Evolutionary conservation across 2,113 vertebrate species (phyloP).

Genomic region (Turnix velox): DNA sequence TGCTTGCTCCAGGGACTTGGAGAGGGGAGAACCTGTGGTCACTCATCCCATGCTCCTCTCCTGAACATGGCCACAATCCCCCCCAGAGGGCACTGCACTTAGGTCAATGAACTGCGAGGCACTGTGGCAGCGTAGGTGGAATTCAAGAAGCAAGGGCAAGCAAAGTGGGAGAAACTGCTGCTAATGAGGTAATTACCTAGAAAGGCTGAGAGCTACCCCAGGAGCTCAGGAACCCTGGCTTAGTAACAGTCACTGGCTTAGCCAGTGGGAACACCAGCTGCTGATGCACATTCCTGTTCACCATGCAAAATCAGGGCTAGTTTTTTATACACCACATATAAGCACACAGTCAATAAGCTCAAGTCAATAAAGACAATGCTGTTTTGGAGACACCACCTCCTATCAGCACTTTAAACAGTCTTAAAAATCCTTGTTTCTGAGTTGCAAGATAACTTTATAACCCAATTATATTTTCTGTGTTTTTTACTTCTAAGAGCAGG

Average conservation of each 20-base stretch:
- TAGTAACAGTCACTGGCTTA: fast-evolving
- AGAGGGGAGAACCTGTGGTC: not conserved
- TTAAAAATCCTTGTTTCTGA: not conserved
- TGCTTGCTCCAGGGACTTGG: fast-evolving
- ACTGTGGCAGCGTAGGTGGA: fast-evolving
- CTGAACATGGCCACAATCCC: fast-evolving
- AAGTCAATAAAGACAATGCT: not conserved
- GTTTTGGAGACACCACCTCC: not conserved
- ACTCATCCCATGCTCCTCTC: fast-evolving
- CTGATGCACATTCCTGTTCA: not conserved
- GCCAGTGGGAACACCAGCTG: not conserved
- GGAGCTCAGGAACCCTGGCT: not conserved
- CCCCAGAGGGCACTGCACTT: not conserved
- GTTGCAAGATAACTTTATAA: fast-evolving
- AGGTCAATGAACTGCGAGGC: not conserved
- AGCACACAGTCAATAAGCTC: not conserved
- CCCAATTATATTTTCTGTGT: not conserved
- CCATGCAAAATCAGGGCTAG: not conserved
- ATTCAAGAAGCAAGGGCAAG: fast-evolving
- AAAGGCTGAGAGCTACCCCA: not conserved
- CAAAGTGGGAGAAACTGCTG: not conserved
- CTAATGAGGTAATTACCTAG: not conserved
- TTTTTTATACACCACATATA: fast-evolving
- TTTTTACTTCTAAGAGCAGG: not conserved
- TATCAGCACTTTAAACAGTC: not conserved